Evolutionary conservation across 1,140 invertebrate genomes (phyloP).

Genomic region (Drosophila ficusphila): DNA sequence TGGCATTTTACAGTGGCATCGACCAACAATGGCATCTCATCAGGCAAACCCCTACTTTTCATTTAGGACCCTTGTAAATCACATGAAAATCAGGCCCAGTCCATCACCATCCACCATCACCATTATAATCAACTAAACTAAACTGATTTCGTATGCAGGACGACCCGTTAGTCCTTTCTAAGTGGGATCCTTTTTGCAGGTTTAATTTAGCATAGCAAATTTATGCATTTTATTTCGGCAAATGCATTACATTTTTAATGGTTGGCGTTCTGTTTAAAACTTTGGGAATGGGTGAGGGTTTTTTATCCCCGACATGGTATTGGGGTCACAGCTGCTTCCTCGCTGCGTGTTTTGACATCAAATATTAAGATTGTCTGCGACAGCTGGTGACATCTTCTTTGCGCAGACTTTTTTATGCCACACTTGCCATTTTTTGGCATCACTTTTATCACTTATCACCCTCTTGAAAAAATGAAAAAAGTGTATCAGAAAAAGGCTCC

Average conservation of each 20-base stretch:
- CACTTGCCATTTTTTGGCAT: constrained; percentile 10
- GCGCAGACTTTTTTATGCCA: constrained; percentile 39
- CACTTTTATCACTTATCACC: constrained; percentile 34
- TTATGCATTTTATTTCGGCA: constrained; percentile 59
- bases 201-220: constrained; percentile 58
- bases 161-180: constrained; percentile 18
- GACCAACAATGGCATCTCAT: constrained; percentile 15
- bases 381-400: constrained; percentile 65
- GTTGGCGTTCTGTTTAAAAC: constrained; percentile 12
- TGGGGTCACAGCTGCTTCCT: constrained; percentile 53
- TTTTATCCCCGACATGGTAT: background rate
- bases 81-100: constrained; percentile 28
- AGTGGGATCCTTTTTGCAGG: constrained; percentile 34
- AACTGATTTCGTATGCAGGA: constrained; percentile 68
- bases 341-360: constrained; percentile 64
- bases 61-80: constrained; percentile 13
- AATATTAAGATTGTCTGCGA: constrained; percentile 77
- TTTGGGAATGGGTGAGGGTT: constrained; percentile 11
- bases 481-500: no score
- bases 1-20: constrained; percentile 65
- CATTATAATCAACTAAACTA: constrained; percentile 33
- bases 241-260: constrained; percentile 64
- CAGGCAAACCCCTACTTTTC: background rate
- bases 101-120: constrained; percentile 24
- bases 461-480: constrained; percentile 15